Evolutionary conservation across 2,888 invertebrate genomes (phyloP), one percentile per base, ranked within the genome.

Genomic region (Sthenelais limicola): DNA sequence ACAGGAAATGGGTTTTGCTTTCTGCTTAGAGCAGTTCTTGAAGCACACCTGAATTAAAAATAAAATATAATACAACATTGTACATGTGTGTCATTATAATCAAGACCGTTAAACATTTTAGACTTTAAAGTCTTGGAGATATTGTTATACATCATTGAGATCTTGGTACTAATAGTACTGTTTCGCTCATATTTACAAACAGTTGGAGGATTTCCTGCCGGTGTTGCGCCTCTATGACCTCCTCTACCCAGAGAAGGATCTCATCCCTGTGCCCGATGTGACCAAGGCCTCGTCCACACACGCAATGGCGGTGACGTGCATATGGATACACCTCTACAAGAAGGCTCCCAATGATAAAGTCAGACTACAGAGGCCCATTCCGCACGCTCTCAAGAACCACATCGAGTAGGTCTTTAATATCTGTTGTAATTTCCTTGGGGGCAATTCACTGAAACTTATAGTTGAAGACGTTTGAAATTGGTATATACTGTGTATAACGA

Each of bases 221-320:
- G 95, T 97, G 74, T 91, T 97, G 81, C 93, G 94, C 85, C 90
- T 98, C 15, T 96, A 96, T 87, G 97, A 97, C 87, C 89, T 97
- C 33, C 89, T 98, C 3, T 98, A 97, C 87, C 94, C 95, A 0
- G 97, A 97, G 84, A 87, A 93, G 66, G 96, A 97, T 80, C 93
- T 95, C 0, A 86, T 97, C 32, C 93, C 94, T 0, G 92, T 96
- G 15, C 97, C 97, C 0, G 97, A 97, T 87, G 93, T 93, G 79
- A 93, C 92, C 62, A 94, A 94, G 82, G 92, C 96, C 0, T 92
- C 94, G 73, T 94, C 94, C 82, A 94, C 94, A 15, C 93, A 94
- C 85, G 94, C 94, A 86, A 94, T 97, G 94, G 96, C 98, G 0
- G 94, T 95, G 76, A 94, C 96, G 15, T 97, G 96, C 83, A 97